Percentiles rank a stretch among this genome's conserved stretches.
These are phyloP conservation scores for Cheilinus undulatus DNA, from an alignment of 2,113 vertebrate genomes.

Conservation along the genomic window DNA sequence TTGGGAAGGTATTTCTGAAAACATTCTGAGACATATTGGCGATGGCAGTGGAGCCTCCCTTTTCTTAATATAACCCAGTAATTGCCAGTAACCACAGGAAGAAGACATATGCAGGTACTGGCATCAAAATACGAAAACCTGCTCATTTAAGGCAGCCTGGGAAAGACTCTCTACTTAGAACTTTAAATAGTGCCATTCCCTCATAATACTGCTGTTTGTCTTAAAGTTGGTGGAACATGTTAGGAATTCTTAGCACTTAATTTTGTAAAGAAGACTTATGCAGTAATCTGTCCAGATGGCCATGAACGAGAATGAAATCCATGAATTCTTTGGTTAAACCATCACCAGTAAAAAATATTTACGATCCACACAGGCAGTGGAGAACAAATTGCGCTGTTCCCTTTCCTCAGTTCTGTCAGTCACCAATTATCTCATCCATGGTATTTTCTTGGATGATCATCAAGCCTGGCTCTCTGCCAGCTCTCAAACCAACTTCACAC, in stretches of 20 bases:
- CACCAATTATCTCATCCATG: conserved; percentile 55
- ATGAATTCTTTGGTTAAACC: conserved; percentile 60
- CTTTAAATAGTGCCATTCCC: background rate
- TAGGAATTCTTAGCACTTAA: background rate
- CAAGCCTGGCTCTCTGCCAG: conserved; percentile 48
- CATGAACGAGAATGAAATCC: conserved; percentile 49
- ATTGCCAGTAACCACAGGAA: conserved; percentile 28
- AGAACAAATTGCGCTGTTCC: conserved; percentile 45
- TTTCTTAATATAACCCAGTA: conserved; percentile 26
- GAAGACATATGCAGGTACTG: conserved; percentile 12
- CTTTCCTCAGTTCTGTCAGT: conserved; percentile 37
- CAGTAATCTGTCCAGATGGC: conserved; percentile 39
- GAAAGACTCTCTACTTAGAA: no score
- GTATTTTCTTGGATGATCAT: conserved; percentile 57
- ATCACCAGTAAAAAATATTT: conserved; percentile 50
- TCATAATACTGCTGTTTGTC: conserved; percentile 8
- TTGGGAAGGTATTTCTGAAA: conserved; percentile 51
- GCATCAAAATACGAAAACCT: conserved; percentile 27
- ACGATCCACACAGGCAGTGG: conserved; percentile 39
- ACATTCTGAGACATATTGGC: conserved; percentile 49
- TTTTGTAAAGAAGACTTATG: conserved; percentile 37
- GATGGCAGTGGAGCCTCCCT: conserved; percentile 24
- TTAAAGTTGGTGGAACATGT: background rate
- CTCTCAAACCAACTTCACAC: conserved; percentile 50
- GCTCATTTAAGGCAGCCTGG: background rate